Base-by-base conservation (phyloP, 1,140 invertebrate species). In the Centruroides sculpturatus region DNA sequence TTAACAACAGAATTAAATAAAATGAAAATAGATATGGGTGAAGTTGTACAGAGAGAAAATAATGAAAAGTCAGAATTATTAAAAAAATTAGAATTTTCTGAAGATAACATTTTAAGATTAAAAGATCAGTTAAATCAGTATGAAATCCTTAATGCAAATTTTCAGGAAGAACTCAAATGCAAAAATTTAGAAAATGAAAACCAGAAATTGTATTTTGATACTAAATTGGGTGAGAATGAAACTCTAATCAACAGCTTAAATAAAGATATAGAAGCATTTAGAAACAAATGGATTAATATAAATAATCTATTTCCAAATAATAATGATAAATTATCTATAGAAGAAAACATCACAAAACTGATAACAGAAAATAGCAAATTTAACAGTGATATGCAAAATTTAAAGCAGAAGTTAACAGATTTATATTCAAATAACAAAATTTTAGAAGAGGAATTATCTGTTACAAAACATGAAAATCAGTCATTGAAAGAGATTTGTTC, bases 111-210 rank as follows among this genome's bases (percentile, higher is more conserved):
- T 6, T 36, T 48, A 6, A 51, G 47, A 12, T 41, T 62, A 5
- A 41, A 58, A 23, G 52, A 54, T 10, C 60, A 62, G 36, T 58
- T 62, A 35, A 36, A 50, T 12, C 51, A 62, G 6, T 49, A 58
- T 41, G 60, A 62, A 58, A 62, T 34, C 9, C 56, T 58, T 46
- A 6, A 58, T 6, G 12, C 12, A 35, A 5, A 35, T 41, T 9
- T 58, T 5, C 49, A 48, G 49, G 56, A 52, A 6, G 60, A 62
- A n/a, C 49, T 62, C 10, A 57, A 41, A 2, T 9, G 36, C 54
- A 41, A n/a, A 8, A 4, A 35, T 35, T 5, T 54, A 34, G 23
- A 13, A 54, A 35, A 11, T 34, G 35, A 11, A 54, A 54, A 7
- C 34, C 8, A 13, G 34, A 3, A n/a, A 53, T 9, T 8, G 9